phyloP scores from a whole-genome alignment of 2,113 vertebrate species.

The Pardalotus punctatus region DNA sequence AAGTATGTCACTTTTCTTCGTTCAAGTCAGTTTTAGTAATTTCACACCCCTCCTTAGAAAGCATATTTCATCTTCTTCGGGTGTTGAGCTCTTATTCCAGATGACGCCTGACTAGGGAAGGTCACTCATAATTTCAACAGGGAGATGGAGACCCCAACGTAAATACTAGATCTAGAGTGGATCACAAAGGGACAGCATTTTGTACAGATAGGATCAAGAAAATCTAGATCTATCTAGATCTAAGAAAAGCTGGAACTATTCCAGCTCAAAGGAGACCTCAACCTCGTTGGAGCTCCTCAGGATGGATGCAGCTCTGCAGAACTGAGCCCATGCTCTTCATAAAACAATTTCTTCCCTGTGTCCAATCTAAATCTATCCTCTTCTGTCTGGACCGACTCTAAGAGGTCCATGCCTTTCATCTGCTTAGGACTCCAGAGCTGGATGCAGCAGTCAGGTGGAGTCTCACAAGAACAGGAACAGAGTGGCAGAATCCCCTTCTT shows the following conservation, averaged over 20 bases:
- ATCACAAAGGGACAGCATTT: not conserved
- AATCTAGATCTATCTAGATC: not conserved
- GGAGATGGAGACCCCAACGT: not conserved
- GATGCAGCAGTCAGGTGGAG: not conserved
- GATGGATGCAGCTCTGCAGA: not conserved
- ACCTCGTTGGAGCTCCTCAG: rapidly evolving
- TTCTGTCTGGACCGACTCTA: not conserved
- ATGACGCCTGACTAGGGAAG: not conserved
- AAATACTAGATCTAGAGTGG: not conserved
- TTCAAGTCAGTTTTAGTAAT: constrained; percentile 21
- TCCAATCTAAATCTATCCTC: not conserved
- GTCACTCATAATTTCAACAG: not conserved
- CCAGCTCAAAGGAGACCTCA: not conserved
- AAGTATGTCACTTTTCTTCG: not conserved
- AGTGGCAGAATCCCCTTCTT: not conserved
- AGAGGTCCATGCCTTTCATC: not conserved
- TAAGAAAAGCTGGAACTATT: no score
- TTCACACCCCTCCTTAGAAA: not conserved
- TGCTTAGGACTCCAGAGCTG: not conserved
- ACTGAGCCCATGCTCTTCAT: not conserved
- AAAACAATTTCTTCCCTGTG: not conserved
- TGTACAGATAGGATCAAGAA: not conserved
- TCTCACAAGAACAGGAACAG: not conserved
- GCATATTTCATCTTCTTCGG: not conserved
- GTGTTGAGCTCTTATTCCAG: not conserved